These are phyloP conservation scores for Cataglyphis albicans DNA, from an alignment of 2,888 invertebrate species.

Conservation along the genomic window DNA sequence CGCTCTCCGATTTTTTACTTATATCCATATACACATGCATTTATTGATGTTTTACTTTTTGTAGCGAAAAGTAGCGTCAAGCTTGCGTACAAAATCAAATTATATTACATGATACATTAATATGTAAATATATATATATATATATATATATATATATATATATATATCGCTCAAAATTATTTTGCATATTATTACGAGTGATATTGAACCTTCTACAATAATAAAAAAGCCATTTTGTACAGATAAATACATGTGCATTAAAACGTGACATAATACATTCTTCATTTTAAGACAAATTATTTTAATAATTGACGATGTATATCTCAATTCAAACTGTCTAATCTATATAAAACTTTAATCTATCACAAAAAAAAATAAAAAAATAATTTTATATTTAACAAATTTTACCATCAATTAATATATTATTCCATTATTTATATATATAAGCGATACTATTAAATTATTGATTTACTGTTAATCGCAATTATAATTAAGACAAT, in stretches of 20 bases:
- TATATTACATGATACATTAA: conserved; percentile 10
- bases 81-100: conserved; percentile 35
- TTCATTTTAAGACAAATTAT: neutral
- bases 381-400: conserved; percentile 4
- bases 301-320: neutral
- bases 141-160: neutral
- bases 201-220: conserved; percentile 15
- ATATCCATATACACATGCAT: conserved; percentile 59
- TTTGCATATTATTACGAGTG: neutral
- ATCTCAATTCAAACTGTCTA: neutral
- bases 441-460: conserved; percentile 17
- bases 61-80: conserved; percentile 62
- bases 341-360: neutral
- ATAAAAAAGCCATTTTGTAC: conserved; percentile 42
- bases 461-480: conserved; percentile 12
- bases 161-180: neutral
- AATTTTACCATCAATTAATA: conserved; percentile 22
- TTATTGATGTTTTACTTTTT: conserved; percentile 50
- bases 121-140: neutral
- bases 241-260: conserved; percentile 62
- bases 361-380: neutral
- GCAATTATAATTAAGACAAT: conserved; percentile 18
- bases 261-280: neutral
- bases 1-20: neutral
- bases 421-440: neutral